Base-by-base conservation (phyloP, 2,113 vertebrate species). In the Thalassoma bifasciatum region DNA sequence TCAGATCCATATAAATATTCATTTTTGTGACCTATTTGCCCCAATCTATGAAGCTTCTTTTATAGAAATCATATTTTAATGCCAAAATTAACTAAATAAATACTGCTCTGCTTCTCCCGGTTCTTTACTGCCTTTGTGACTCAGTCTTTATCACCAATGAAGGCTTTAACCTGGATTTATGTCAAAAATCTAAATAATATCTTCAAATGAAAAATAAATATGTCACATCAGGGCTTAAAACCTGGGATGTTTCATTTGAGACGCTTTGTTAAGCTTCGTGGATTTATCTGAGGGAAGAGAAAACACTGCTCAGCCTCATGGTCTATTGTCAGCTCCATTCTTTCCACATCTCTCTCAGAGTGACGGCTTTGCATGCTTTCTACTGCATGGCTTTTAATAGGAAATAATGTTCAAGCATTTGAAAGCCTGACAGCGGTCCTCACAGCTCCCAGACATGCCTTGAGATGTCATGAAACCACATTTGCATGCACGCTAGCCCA, bases 401-500 rank as follows among this genome's bases (percentile, higher is more conserved):
- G 34, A 21, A 50, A 58, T 57, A 16, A 34, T 17, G n/a, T 37
- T 22, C 9, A 13, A 26, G 14, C 34, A 2, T 51, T 50, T n/a
- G 19, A 16, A 49, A 68, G 19, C 12, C 40, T 10, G 4, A 2
- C 17, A 46, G 23, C 38, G 54, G 38, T 22, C 60, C 12, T 50
- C 44, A 19, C 21, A 38, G 46, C 53, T 21, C 11, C 30, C 0
- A 17, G 53, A 16, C 47, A 12, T 21, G 38, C 49, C 54, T 57
- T 46, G 51, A 47, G 56, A 30, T 50, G 49, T 23, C 51, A 8
- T 47, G 12, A 36, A 34, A 16, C 37, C 23, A 5, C 51, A 74
- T 76, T 71, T 66, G 81, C 51, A 71, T 62, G 60, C 76, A 52
- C 10, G 17, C 21, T 13, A 4, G 12, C 36, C 34, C 11, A 49